These are phyloP conservation scores for Epirrhoe alternata DNA, from an alignment of 2,888 invertebrate genomes.

Conservation along the genomic window DNA sequence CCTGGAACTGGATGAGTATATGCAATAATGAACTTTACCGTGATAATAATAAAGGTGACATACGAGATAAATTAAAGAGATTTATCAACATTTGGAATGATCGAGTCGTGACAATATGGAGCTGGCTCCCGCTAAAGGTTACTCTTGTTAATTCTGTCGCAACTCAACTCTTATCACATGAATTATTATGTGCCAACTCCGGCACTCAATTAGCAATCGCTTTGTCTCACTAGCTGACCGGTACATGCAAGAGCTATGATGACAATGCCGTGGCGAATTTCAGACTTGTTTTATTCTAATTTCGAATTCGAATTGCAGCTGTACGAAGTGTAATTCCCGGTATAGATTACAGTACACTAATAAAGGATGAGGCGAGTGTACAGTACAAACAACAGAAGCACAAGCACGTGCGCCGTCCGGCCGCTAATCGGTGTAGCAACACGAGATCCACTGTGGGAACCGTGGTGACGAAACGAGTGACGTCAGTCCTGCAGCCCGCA, in stretches of 20 bases:
- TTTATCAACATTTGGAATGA: conserved; percentile 68
- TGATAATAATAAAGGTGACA: conserved; percentile 56
- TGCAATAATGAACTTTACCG: conserved; percentile 47
- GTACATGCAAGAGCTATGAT: background rate
- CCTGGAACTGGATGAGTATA: conserved; percentile 42
- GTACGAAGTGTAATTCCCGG: background rate
- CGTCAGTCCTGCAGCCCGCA: conserved; percentile 62
- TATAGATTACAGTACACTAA: background rate
- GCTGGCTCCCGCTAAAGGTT: conserved; percentile 79
- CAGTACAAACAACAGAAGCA: conserved; percentile 34
- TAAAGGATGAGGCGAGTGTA: conserved; percentile 14
- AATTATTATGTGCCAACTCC: conserved; percentile 53
- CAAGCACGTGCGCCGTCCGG: conserved; percentile 53
- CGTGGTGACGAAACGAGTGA: conserved; percentile 70
- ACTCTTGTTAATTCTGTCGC: conserved; percentile 80
- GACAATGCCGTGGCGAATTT: background rate
- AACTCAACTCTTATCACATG: conserved; percentile 68
- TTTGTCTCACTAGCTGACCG: conserved; percentile 30
- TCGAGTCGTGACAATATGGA: conserved; percentile 80
- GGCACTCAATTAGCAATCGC: conserved; percentile 37
- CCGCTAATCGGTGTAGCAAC: conserved; percentile 54
- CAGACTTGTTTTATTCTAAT: background rate
- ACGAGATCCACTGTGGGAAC: conserved; percentile 66
- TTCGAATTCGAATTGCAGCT: background rate
- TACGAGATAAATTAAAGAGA: conserved; percentile 70